Evolutionary conservation across 2,797 vertebrate genomes (phyloP), one percentile per base, ranked within the genome.

Genomic region (Myotis pilosus): DNA sequence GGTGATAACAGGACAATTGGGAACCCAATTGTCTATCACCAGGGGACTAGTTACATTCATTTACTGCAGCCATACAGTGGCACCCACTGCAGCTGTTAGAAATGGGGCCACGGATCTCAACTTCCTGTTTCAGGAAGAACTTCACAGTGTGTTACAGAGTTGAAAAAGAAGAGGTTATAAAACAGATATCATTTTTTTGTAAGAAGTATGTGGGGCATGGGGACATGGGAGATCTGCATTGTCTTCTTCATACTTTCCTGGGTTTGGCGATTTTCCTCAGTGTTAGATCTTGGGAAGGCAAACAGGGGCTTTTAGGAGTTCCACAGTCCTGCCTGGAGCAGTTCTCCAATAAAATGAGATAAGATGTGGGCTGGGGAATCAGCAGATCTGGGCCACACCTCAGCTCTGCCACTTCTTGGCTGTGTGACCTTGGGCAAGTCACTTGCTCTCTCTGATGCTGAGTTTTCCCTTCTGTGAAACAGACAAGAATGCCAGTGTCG

Each of bases 101-200:
- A 95, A 96, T 0, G 72, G 75, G 89, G 89, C 83, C 87, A 12
- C 8, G 41, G 89, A 80, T 82, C 87, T 89, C 78, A 93, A 96
- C 92, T 89, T 96, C 85, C 84, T 89, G 76, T 85, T 68, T 76
- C 76, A 78, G 84, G 72, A 78, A 89, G 91, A 95, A 89, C 84
- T 95, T 94, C 72, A 87, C 79, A 91, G 60, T 89, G 78, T 88
- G 62, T 92, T 60, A 19, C 66, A 68, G 80, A 89, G 51, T 20
- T 92, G 72, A 66, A 60, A 69, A 74, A 53, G 79, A 87, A 85
- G 88, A 96, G 89, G 91, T 95, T 96, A 95, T 95, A 95, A 91
- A 96, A 64, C 83, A 92, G 89, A 79, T 71, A 85, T 17, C 78
- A 86, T 87, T 91, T 94, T 82, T 95, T 71, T 85, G 80, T 89